Evolutionary conservation across 2,797 vertebrate species (phyloP), one percentile per base, ranked within the genome.

Genomic region (Parauchenoglanis punctatus): DNA sequence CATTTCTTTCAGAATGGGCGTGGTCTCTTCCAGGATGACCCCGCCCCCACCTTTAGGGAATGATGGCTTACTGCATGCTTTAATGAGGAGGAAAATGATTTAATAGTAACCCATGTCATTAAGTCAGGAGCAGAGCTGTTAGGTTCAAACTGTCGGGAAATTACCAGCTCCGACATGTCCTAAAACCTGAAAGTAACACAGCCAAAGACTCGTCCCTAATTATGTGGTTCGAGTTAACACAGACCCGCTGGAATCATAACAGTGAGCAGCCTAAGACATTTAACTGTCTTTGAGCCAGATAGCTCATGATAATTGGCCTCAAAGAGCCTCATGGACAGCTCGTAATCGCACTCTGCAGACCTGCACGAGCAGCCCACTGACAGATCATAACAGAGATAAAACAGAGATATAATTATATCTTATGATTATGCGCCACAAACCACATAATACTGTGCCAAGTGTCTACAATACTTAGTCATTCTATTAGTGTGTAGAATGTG

Each of bases 251-350:
- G 35, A 58, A 35, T 23, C 28, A 2, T 58, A 78, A 35, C 28
- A 18, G 28, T 0, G 76, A 25, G 46, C 6, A 49, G 46, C 46
- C 46, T 7, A 10, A 49, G 46, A 49, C 46, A 49, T 81, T 63
- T 44, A n/a, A n/a, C 35, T 18, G 78, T 81, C 35, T 44, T 44
- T 17, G 23, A 63, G 58, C 2, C 78, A 44, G 35, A 81, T 44
- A n/a, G 58, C 58, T 61, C 56, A 25, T 61, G 78, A 61, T 81
- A 40, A 81, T 61, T 81, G 56, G 56, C 78, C 78, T 81, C 31
- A 7, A 81, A 61, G 78, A 81, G 56, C 18, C 31, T 61, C 20
- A 7, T 13, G 78, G 56, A 59, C 56, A 25, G 56, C 56, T 25
- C 2, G 78, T 81, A 25, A 44, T 61, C 78, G 25, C 5, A 25